Base-by-base conservation (phyloP, 64 coral and sea anemone species). In the Montipora sp. region DNA sequence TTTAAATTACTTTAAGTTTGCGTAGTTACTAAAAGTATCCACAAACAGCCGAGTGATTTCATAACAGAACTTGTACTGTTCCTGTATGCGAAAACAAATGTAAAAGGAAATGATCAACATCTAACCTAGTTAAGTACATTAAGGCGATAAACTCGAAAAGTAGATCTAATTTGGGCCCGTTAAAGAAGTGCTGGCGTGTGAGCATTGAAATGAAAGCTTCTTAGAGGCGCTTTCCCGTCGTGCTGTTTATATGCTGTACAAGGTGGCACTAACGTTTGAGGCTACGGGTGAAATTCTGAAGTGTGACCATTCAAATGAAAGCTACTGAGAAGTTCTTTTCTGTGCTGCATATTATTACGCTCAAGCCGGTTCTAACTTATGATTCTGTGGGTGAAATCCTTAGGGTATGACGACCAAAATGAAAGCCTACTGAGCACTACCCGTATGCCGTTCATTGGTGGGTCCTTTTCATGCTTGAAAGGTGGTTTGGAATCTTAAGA, bases 61-160 rank as follows among this genome's bases (percentile, higher is more conserved):
- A 76, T 87, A 93, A 78, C 83, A 93, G 47, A 93, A 80, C 75
- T 93, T 93, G 81, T 93, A 93, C 15, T 93, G 91, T 59, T 88
- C 91, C 91, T 90, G 88, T 48, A 0, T 4, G 19, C 5, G 36
- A 85, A 71, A 12, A 71, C 27, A 66, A n/a, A 53, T 13, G 8
- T 57, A 57, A 57, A 71, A 71, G 4, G 7, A n/a, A 77, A 11
- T 14, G 23, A 75, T 75, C 8, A 75, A 36, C 5, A 13, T 45
- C 2, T 8, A 45, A 75, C 0, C 36, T 36, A 36, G 36, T 36
- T 36, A 36, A 36, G 36, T 36, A 36, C 36, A 36, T 36, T 36
- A 36, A 36, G 36, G 2, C 36, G 36, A 36, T 36, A 36, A 36
- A 36, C 1, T 36, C 36, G 36, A 36, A 36, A 36, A 36, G 36